Base-by-base conservation (phyloP, 2,888 invertebrate genomes). In the Microctonus hyperodae region DNA sequence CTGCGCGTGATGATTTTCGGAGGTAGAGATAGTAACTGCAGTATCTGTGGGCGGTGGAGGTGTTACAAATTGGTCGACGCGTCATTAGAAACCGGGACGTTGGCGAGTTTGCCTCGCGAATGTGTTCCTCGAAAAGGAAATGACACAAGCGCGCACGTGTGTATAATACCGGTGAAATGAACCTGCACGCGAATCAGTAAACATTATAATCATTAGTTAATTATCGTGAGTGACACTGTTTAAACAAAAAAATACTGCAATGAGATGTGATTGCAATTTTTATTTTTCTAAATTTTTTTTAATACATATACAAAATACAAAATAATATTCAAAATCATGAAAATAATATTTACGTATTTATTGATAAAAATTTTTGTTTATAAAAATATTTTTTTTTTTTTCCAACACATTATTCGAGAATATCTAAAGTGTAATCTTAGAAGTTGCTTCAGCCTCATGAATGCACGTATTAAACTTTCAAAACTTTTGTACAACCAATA, bases 61-160 rank as follows among this genome's bases (percentile, higher is more conserved):
- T 67, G 73, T 68, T 73, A 75, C 70, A 75, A 68, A 62, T 72
- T 73, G 73, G 72, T 57, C 66, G 64, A 66, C 59, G 68, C 74
- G 70, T 76, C 82, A 82, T 78, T 81, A 77, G 75, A 80, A 76
- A 79, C 78, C 78, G 80, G 75, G 79, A 76, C 80, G 71, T 73
- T 80, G 79, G 69, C 73, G 78, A 72, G 80, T 73, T 69, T 77
- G 71, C 77, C 75, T 81, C 82, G 81, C 70, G 73, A 63, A 70
- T 65, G 57, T 69, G 63, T 67, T 37, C 62, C 67, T 72, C 57
- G 62, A 67, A 68, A 13, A 53, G 23, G 10, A 37, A 13, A 22
- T 13, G 28, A 25, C 16, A 11, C 31, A 58, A 11, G 50, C 28
- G 23, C 20, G 51, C 58, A 48, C 50, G 58, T 64, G 64, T 44